Conservation (phyloP, 1,140 invertebrate species). For the Halictus rubicundus region DNA sequence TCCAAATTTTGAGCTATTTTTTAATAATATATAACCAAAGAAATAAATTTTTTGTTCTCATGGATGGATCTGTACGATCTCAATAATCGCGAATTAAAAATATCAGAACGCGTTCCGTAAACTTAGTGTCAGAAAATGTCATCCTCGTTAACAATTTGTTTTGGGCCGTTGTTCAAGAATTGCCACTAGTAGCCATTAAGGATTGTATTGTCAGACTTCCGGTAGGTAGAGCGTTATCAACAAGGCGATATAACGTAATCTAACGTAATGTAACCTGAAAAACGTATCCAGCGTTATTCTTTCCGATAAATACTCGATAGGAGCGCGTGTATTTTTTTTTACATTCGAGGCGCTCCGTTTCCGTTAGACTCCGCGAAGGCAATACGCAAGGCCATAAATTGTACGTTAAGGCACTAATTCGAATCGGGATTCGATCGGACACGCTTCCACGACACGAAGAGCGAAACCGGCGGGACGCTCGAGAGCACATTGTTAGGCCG, state of each 20-base stretch:
- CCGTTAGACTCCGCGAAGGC: constrained; percentile 15
- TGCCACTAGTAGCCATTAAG: too few species aligned
- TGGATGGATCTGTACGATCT: too few species aligned
- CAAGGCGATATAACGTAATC: not conserved
- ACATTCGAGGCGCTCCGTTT: constrained; percentile 35
- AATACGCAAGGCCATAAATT: constrained; percentile 48
- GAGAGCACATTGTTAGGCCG: constrained; percentile 32
- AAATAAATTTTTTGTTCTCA: too few species aligned
- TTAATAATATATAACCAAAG: too few species aligned
- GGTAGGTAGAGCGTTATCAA: not conserved
- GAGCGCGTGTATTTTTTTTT: constrained; percentile 27
- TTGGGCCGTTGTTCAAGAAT: too few species aligned
- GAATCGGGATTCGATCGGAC: constrained; percentile 38
- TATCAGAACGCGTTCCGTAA: too few species aligned
- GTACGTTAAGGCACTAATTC: constrained; percentile 57
- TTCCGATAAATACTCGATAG: constrained; percentile 27
- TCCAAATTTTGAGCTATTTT: too few species aligned
- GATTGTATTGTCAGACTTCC: too few species aligned
- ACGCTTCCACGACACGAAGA: constrained; percentile 2
- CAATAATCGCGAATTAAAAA: too few species aligned
- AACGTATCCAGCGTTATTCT: not conserved
- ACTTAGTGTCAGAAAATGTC: too few species aligned
- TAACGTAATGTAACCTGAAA: not conserved
- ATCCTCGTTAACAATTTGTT: too few species aligned
- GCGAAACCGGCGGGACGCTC: constrained; percentile 8